These are phyloP conservation scores for Acrossocheilus fasciatus DNA, from an alignment of 2,797 vertebrate species.

Conservation along the genomic window DNA sequence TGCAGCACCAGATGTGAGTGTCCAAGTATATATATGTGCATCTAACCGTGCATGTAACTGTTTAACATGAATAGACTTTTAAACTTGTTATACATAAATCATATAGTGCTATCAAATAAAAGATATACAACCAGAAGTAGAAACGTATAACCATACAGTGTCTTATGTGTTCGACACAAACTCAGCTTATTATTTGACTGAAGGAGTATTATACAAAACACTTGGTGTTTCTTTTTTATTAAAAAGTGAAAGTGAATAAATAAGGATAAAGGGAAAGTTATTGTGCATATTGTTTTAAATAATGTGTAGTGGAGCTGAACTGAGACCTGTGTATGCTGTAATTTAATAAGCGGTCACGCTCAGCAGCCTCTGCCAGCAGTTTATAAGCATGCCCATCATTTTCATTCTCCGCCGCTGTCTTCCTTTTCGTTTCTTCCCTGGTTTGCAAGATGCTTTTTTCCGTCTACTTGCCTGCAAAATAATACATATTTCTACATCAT, in stretches of 20 bases:
- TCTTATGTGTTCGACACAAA: slow-evolving; percentile 4
- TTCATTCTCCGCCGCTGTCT: slow-evolving; percentile 69
- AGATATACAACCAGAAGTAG: slow-evolving; percentile 14
- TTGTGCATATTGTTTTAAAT: slow-evolving; percentile 29
- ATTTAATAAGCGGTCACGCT: slow-evolving; percentile 60
- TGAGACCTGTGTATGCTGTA: slow-evolving; percentile 2
- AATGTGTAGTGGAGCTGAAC: background rate
- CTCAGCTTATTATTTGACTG: background rate
- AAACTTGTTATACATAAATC: slow-evolving; percentile 14
- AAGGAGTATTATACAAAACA: slow-evolving; percentile 13
- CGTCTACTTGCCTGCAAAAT: slow-evolving; percentile 68
- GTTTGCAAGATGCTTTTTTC: slow-evolving; percentile 63
- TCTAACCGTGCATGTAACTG: slow-evolving; percentile 26
- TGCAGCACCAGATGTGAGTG: slow-evolving; percentile 21
- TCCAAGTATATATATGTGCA: background rate
- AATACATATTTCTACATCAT: slow-evolving; percentile 2
- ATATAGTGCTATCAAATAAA: background rate
- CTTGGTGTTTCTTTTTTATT: background rate
- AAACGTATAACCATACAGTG: background rate
- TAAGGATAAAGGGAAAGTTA: slow-evolving; percentile 16
- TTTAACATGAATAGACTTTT: slow-evolving; percentile 15
- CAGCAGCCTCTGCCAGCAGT: slow-evolving; percentile 80
- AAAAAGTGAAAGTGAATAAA: slow-evolving; percentile 39
- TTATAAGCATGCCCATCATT: slow-evolving; percentile 68
- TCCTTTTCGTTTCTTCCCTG: slow-evolving; percentile 63